These are phyloP conservation scores for Phragmatobia fuliginosa DNA, from an alignment of 2,888 invertebrate species.

Conservation along the genomic window DNA sequence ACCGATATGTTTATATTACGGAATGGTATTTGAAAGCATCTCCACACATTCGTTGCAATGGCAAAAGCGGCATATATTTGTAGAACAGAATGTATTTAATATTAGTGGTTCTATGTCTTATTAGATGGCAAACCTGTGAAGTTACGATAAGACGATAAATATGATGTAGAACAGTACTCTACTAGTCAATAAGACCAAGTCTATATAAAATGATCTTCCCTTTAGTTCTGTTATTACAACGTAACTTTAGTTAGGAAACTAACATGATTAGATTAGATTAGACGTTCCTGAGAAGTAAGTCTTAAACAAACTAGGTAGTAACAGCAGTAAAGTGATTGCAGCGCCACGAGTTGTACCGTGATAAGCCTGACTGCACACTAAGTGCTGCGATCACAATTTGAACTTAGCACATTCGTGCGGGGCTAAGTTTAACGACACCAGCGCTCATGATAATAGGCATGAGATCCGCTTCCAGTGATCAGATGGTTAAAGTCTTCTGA, in stretches of 20 bases:
- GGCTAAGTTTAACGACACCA: constrained; percentile 3
- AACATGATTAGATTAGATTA: too few species aligned
- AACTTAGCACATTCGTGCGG: constrained; percentile 3
- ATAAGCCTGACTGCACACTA: constrained; percentile 5
- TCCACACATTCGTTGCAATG: constrained; percentile 4
- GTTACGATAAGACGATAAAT: neutral
- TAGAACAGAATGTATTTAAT: neutral
- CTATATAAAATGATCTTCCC: too few species aligned
- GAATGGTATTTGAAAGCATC: constrained; percentile 12
- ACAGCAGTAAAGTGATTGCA: neutral
- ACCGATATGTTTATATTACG: constrained; percentile 34
- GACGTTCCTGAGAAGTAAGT: neutral
- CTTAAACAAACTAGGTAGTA: neutral
- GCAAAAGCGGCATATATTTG: neutral
- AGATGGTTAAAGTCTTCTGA: neutral
- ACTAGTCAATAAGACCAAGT: too few species aligned
- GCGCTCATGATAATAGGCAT: neutral
- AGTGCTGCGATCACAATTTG: constrained; percentile 6
- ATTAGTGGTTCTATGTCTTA: neutral
- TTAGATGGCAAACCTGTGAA: neutral
- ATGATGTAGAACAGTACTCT: too few species aligned
- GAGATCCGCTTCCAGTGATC: neutral
- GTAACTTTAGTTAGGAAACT: too few species aligned
- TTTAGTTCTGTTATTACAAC: too few species aligned
- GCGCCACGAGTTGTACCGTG: neutral